These are phyloP conservation scores for Osmerus eperlanus DNA, from an alignment of 2,113 vertebrate species.

Conservation along the genomic window DNA sequence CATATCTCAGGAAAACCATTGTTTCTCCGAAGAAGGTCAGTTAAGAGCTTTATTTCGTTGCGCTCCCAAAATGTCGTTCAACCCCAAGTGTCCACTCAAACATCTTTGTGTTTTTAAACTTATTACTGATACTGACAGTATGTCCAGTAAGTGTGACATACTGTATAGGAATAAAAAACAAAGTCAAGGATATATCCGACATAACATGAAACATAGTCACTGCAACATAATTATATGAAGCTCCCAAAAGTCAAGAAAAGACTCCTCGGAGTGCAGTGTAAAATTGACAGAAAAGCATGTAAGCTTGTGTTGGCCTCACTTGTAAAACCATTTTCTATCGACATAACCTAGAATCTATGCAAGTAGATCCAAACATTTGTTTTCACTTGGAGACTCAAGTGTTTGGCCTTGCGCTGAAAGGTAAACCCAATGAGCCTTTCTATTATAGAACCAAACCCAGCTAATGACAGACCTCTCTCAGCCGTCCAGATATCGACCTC, in stretches of 20 bases:
- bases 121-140: background rate
- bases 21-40: constrained; percentile 49
- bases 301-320: background rate
- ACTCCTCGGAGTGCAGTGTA: background rate
- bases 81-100: constrained; percentile 18
- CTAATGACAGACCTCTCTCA: constrained; percentile 66
- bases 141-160: constrained; percentile 2
- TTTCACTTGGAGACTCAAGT: too few species aligned
- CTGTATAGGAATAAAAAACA: constrained; percentile 1
- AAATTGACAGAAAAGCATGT: background rate
- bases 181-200: background rate
- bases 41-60: constrained; percentile 41
- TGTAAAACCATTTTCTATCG: too few species aligned
- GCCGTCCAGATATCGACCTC: constrained; percentile 68
- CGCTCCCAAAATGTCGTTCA: constrained; percentile 41
- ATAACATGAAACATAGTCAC: background rate
- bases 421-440: constrained; percentile 15
- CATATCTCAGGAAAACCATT: constrained; percentile 30
- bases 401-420: background rate
- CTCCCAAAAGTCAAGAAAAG: too few species aligned
- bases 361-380: too few species aligned
- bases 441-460: constrained; percentile 41
- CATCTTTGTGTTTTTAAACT: background rate
- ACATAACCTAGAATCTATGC: too few species aligned
- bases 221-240: too few species aligned